Conservation (phyloP, 2,888 invertebrate genomes). For the Lagria hirta region DNA sequence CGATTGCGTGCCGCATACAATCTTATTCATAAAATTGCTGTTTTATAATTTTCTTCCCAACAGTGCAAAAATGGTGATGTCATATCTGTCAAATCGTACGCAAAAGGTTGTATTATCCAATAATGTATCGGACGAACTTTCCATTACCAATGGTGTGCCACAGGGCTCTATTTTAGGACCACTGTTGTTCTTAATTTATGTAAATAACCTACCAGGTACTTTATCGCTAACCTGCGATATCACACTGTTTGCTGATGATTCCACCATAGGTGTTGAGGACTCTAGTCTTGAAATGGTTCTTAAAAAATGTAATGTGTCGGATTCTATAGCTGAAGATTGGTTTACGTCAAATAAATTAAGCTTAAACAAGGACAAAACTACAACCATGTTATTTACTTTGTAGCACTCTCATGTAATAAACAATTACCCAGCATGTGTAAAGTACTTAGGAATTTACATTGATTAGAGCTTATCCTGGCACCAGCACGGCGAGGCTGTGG, state of each 20-base stretch:
- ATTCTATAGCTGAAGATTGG: not conserved
- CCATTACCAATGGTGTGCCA: not conserved
- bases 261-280: not conserved
- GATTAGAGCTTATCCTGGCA: not conserved
- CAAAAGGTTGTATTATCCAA: not conserved
- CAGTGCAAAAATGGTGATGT: not conserved
- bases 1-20: not conserved
- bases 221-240: not conserved
- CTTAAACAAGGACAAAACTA: not conserved
- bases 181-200: not conserved
- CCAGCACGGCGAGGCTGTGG: not conserved
- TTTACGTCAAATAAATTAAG: not conserved
- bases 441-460: not conserved
- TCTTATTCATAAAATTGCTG: not conserved
- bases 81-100: not conserved
- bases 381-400: not conserved
- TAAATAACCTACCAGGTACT: not conserved
- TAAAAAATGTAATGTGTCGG: not conserved
- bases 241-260: not conserved
- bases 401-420: not conserved
- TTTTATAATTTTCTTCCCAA: not conserved
- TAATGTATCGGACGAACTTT: not conserved
- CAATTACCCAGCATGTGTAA: not conserved
- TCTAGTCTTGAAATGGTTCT: not conserved
- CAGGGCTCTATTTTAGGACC: conserved; percentile 1